Percentiles rank a stretch among this genome's conserved stretches.
These are phyloP conservation scores for Uloborus plumipes DNA, from an alignment of 2,888 invertebrate species.

Conservation along the genomic window DNA sequence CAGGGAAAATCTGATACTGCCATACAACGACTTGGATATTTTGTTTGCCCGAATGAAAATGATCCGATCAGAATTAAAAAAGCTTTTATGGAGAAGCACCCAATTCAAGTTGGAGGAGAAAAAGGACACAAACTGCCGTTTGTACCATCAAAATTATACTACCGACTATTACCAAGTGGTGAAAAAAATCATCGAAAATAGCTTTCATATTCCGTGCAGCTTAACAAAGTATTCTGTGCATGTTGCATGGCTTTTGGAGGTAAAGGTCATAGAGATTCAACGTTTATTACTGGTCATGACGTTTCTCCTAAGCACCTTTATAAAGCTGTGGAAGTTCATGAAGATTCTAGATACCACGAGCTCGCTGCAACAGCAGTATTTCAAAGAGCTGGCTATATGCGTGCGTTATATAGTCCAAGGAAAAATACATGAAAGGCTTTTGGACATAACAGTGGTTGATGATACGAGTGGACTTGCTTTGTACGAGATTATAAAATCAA, in stretches of 20 bases:
- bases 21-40: not conserved
- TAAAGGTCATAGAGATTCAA: slow-evolving; percentile 5
- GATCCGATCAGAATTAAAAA: slow-evolving; percentile 6
- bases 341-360: not conserved
- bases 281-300: slow-evolving; percentile 7
- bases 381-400: too few species aligned
- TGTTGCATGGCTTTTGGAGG: slow-evolving; percentile 7
- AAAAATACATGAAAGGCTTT: too few species aligned
- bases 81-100: slow-evolving; percentile 11
- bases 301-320: not conserved
- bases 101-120: not conserved
- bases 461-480: too few species aligned
- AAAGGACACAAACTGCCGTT: not conserved
- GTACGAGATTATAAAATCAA: too few species aligned
- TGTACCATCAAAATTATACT: slow-evolving; percentile 1
- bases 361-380: slow-evolving; percentile 4
- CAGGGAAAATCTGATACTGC: not conserved
- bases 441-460: too few species aligned
- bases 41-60: slow-evolving; percentile 7
- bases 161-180: slow-evolving; percentile 5
- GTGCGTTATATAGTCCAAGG: too few species aligned
- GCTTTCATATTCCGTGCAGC: not conserved
- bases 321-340: slow-evolving; percentile 6
- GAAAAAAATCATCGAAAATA: slow-evolving; percentile 4
- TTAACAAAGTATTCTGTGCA: slow-evolving; percentile 1